Conservation (phyloP, 2,113 vertebrate species). For the Cisticola juncidis region DNA sequence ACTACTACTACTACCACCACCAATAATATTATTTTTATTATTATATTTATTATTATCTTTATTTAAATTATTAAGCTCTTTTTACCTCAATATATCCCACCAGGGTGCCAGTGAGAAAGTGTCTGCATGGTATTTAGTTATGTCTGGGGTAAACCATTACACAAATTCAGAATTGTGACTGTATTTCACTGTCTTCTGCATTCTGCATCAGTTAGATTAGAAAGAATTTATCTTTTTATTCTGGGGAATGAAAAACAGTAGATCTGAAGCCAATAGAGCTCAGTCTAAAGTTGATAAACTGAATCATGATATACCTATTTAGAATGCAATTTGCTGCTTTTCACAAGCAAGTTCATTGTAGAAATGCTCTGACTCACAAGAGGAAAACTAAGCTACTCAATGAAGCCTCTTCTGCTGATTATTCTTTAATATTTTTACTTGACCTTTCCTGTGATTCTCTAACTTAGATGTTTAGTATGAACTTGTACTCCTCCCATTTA, state of each 20-base stretch:
- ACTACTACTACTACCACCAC: not conserved
- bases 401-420: not conserved
- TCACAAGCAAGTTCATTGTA: not conserved
- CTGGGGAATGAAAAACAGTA: not conserved
- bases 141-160: not conserved
- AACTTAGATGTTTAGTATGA: not conserved
- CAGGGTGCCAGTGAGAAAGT: fast-evolving
- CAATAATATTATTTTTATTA: not conserved
- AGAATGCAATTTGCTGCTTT: not conserved
- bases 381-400: not conserved
- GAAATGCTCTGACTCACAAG: not conserved
- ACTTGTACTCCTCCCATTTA: not conserved
- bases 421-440: not conserved
- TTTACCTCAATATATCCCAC: not conserved
- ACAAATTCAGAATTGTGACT: not conserved
- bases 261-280: not conserved
- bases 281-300: not conserved
- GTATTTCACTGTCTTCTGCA: not conserved
- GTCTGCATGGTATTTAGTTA: not conserved
- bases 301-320: not conserved
- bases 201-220: not conserved
- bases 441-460: not conserved
- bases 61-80: not conserved
- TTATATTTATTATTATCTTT: not conserved
- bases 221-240: not conserved